Conservation (phyloP, 1,140 invertebrate genomes). For the Drosophila asahinai region DNA sequence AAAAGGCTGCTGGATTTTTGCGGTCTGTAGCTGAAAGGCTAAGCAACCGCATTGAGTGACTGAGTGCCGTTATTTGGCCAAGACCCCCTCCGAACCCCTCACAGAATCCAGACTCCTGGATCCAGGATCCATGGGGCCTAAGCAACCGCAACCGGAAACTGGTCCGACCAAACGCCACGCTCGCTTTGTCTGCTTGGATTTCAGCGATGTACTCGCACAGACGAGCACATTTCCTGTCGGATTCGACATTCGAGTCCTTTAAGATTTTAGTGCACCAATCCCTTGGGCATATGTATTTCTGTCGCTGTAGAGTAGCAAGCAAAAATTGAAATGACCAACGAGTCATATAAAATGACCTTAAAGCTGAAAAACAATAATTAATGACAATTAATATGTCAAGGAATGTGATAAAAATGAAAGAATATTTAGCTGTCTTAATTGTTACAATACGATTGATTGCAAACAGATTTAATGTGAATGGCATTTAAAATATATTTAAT, state of each 20-base stretch:
- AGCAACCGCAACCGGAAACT: conserved; percentile 65
- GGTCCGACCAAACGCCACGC: conserved; percentile 48
- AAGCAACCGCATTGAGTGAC: conserved; percentile 59
- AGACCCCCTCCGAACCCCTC: background rate
- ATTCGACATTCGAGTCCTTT: conserved; percentile 35
- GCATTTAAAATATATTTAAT: too few species aligned
- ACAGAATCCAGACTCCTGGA: conserved; percentile 13
- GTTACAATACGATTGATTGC: too few species aligned
- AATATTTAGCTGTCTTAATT: too few species aligned
- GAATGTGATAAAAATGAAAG: too few species aligned
- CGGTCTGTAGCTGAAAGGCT: conserved; percentile 66
- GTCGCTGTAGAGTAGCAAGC: background rate
- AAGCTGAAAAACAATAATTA: background rate
- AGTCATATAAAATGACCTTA: background rate
- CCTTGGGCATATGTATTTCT: conserved; percentile 3
- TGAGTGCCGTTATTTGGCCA: conserved; percentile 53
- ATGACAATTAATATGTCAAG: background rate
- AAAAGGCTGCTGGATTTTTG: conserved; percentile 72
- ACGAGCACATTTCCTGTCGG: conserved; percentile 27
- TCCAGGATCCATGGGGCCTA: conserved; percentile 34
- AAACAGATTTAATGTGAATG: too few species aligned
- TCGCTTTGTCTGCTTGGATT: conserved; percentile 46
- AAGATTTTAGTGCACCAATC: conserved; percentile 44
- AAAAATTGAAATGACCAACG: conserved; percentile 33
- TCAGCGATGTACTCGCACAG: conserved; percentile 15